Base-by-base conservation (phyloP, 2,113 vertebrate genomes). In the Syrrhaptes paradoxus region DNA sequence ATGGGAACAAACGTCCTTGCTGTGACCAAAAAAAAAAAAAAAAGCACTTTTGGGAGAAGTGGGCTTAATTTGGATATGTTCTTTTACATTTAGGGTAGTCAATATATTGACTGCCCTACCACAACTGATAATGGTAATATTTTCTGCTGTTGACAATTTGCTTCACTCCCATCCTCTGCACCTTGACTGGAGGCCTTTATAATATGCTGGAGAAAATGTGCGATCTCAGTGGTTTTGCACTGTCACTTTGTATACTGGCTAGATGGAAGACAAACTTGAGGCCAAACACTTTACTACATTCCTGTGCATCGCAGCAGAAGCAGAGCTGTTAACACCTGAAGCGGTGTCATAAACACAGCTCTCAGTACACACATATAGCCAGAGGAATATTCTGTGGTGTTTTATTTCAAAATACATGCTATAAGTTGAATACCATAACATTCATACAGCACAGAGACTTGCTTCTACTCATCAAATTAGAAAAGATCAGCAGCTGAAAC, bases 391-490 rank as follows among this genome's bases (percentile, higher is more conserved):
- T 95, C 46, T 32, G 55, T 70, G 1, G 8, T 90, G 43, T 68
- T 93, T 97, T 97, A 97, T 96, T 96, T 89, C n/a, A 78, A 90
- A 93, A 90, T 73, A 66, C 49, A 80, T 5, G 45, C 19, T 73
- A 4, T 66, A 77, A 61, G 6, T 29, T 73, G 38, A 85, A 83
- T 79, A 70, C 4, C 67, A 17, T 76, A 63, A 67, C 51, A 74
- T 67, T 24, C 22, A 6, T 34, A 78, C 61, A 88, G 41, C 61
- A 75, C 22, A 83, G 55, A 95, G 58, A 43, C 32, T 71, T 77
- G 9, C 49, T 94, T 90, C 82, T 81, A 38, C n/a, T 61, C 13
- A 34, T 80, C 45, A 71, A 49, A 63, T 73, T 48, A 67, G 52
- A 88, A 86, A 91, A 88, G 9, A 41, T 15, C 13, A 90, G 24